A percentile compares a stretch with the other conserved stretches of the same genome.
Conservation (phyloP, 2,888 invertebrate species). For the Apomyelois bistriatella region DNA sequence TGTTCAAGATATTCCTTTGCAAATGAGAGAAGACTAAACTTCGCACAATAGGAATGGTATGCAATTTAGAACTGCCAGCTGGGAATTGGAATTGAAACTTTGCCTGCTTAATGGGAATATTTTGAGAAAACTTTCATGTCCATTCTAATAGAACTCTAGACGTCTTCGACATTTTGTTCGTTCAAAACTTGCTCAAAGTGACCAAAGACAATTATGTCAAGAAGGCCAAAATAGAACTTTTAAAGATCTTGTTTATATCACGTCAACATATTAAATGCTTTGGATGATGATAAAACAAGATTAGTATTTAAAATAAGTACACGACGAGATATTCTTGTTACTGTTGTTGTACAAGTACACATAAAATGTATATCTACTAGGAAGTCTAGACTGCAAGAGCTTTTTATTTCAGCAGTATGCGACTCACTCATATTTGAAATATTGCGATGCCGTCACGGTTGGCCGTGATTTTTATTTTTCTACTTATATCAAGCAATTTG, state of each 20-base stretch:
- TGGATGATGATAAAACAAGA: not conserved
- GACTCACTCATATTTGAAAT: not conserved
- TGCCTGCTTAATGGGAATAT: not conserved
- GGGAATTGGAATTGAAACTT: slow-evolving; percentile 2
- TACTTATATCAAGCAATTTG: not conserved
- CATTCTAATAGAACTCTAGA: not conserved
- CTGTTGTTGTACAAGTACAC: not conserved
- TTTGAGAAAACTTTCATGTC: slow-evolving; percentile 1
- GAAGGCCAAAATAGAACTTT: no score
- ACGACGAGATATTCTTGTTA: not conserved
- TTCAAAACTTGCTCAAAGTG: not conserved
- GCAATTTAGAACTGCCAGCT: slow-evolving; percentile 6
- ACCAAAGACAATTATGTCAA: no score
- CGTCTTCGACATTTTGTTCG: not conserved
- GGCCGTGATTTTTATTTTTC: not conserved
- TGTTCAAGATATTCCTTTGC: not conserved
- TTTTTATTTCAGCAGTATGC: no score
- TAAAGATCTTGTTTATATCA: no score
- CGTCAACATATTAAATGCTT: not conserved
- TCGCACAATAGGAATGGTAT: not conserved
- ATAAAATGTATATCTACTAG: not conserved
- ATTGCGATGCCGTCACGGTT: no score
- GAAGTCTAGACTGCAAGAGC: no score
- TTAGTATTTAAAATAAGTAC: not conserved
- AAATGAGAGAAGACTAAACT: not conserved